Conservation (phyloP, 1,140 invertebrate genomes). For the Drosophila kanapiae region DNA sequence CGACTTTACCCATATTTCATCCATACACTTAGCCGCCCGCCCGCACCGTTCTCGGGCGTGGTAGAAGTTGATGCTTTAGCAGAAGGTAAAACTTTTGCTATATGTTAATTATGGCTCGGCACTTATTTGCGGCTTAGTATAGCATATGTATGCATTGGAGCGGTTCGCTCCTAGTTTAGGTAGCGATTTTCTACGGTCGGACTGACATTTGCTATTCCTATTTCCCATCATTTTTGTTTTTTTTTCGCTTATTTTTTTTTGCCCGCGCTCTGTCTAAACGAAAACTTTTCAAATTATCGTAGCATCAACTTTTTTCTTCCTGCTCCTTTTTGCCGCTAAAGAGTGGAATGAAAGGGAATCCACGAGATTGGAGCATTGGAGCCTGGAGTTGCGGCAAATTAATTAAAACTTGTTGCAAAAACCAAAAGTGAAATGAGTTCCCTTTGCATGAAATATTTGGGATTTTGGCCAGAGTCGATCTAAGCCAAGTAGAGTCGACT, state of each 20-base stretch:
- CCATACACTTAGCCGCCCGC: conserved; percentile 28
- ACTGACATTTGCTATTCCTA: conserved; percentile 42
- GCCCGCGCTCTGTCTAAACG: conserved; percentile 70
- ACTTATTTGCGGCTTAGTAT: conserved; percentile 83
- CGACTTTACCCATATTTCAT: conserved; percentile 55
- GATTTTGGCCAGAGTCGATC: conserved; percentile 38
- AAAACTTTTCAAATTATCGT: conserved; percentile 84
- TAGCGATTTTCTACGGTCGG: conserved; percentile 44
- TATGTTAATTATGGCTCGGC: conserved; percentile 81
- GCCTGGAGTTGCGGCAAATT: conserved; percentile 72
- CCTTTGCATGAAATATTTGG: conserved; percentile 47
- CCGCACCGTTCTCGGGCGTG: not conserved
- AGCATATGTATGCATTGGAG: conserved; percentile 63
- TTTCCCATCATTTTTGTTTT: conserved; percentile 25
- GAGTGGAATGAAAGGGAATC: conserved; percentile 53
- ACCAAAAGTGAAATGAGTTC: conserved; percentile 58
- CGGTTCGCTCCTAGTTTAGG: conserved; percentile 51
- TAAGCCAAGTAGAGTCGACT: conserved; percentile 26
- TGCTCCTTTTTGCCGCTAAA: conserved; percentile 25
- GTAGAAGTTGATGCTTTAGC: conserved; percentile 50
- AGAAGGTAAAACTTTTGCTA: conserved; percentile 73
- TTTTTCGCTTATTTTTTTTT: conserved; percentile 12
- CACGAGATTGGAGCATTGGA: conserved; percentile 29
- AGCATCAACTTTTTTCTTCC: conserved; percentile 72
- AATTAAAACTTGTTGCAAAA: conserved; percentile 82